Percentiles rank a stretch among this genome's conserved stretches.
Conservation (phyloP, 1,140 invertebrate genomes). For the Doryteuthis pealeii region DNA sequence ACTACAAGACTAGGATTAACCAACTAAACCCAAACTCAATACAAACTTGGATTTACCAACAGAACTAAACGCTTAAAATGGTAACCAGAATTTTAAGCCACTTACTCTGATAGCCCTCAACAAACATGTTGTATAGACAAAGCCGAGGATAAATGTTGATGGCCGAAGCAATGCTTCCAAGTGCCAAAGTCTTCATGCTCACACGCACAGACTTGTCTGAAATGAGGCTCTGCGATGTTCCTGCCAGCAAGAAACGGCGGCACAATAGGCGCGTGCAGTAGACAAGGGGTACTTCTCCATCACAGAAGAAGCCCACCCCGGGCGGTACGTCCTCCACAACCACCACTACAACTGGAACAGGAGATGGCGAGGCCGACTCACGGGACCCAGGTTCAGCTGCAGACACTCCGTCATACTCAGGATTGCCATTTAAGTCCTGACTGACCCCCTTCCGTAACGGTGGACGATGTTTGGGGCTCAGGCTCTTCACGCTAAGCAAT, state of each 20-base stretch:
- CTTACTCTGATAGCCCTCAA: conserved; percentile 15
- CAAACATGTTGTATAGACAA: conserved; percentile 67
- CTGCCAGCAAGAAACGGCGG: conserved; percentile 75
- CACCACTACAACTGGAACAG: conserved; percentile 1
- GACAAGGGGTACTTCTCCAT: conserved; percentile 69
- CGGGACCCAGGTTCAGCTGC: neutral
- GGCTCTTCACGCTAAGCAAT: conserved; percentile 46
- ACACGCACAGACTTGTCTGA: conserved; percentile 74
- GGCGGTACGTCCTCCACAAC: conserved; percentile 13
- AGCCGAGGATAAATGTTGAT: conserved; percentile 71
- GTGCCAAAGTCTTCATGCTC: conserved; percentile 79
- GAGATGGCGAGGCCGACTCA: neutral
- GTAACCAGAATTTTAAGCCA: too few species aligned
- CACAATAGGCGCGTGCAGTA: conserved; percentile 76
- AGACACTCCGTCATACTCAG: conserved; percentile 29
- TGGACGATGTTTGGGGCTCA: conserved; percentile 39
- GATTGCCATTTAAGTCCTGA: conserved; percentile 56
- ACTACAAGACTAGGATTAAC: too few species aligned
- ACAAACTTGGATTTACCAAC: too few species aligned
- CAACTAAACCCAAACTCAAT: too few species aligned
- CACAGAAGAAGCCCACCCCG: conserved; percentile 33
- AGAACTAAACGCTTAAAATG: too few species aligned
- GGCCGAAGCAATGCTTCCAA: conserved; percentile 73
- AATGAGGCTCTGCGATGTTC: conserved; percentile 66
- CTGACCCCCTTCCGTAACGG: conserved; percentile 22